Evolutionary conservation across 2,797 vertebrate species (phyloP), one percentile per base, ranked within the genome.

Genomic region (Syncerus caffer): DNA sequence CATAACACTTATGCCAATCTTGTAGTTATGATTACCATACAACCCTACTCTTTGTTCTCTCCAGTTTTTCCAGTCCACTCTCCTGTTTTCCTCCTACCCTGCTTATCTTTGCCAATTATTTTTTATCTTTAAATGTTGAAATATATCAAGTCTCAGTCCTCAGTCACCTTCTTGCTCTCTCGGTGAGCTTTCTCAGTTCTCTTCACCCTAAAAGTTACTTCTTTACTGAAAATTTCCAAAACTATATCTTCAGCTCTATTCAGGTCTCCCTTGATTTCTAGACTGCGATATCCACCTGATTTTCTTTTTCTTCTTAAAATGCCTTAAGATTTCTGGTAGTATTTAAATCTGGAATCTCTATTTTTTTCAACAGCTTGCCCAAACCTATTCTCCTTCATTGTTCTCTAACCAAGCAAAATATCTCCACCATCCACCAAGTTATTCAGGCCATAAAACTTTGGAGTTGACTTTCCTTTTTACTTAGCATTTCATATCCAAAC

Each of bases 121-220:
- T 23, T 94, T 87, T 91, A 71, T 34, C 34, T 95, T 93, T 89
- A 89, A 86, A 57, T 91, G 31, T 85, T 95, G 14, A 13, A 76
- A n/a, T 93, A 91, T 89, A 34, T 71, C 29, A 55, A 34, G 19
- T 82, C 79, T 95, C 31, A 38, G 29, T 87, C 53, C 25, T 95
- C 13, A 25, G 50, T 60, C 5, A 85, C 62, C 45, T 94, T 58
- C 4, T 91, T 94, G 13, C 16, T 85, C 47, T 76, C 71, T 80
- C 23, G 34, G 19, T 92, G 57, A 93, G 53, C 16, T 71, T 57
- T 78, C 29, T 76, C 13, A 93, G 27, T 96, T 95, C 29, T 91
- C 64, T 64, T 91, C 34, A 82, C 47, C 6, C 13, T 95, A 93
- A 93, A 85, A 92, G 38, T 89, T 45, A 82, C 64, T 21, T 83